Base-by-base conservation (phyloP, 2,797 vertebrate genomes). In the Helicolenus hilgendorfi region DNA sequence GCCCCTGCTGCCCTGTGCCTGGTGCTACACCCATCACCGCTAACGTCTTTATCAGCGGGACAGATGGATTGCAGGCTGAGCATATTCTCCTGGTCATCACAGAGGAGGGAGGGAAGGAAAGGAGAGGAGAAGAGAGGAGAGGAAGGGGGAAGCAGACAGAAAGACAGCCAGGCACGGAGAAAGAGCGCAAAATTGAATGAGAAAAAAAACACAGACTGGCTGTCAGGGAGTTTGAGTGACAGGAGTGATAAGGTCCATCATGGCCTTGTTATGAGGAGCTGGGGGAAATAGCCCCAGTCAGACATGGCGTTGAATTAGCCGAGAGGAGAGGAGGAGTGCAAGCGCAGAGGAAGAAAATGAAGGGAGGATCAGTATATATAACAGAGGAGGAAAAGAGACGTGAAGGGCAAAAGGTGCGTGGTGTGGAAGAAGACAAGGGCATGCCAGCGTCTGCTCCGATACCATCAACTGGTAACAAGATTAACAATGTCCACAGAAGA, bases 201-300 rank as follows among this genome's bases (percentile, higher is more conserved):
- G 68, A 15, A 33, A 70, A 69, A 69, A 78, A 79, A 84, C 72
- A 86, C 72, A 73, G 78, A 72, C 91, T 89, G 72, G 91, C 91
- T 93, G 95, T 94, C 95, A 87, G 82, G 74, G 84, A 92, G 72
- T 69, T 77, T 94, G 94, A 97, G 80, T 95, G 96, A 94, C 94
- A 92, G 90, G 20, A 78, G 68, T 83, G 96, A 97, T 97, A 96
- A 95, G 90, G 93, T 86, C 88, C 94, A 97, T 97, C 95, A 93
- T 91, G 82, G 91, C 81, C 84, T 89, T 80, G 84, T 96, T 95
- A 94, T 92, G 87, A 94, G 87, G 77, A 89, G 90, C 90, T 38
- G 38, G 53, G 63, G 75, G 82, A 75, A 87, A 87, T 56, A 81
- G 88, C 41, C 74, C 58, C 84, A 70, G 84, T 86, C 77, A 86